These are phyloP conservation scores for Eciton burchellii DNA, from an alignment of 1,140 invertebrate species.

Conservation along the genomic window DNA sequence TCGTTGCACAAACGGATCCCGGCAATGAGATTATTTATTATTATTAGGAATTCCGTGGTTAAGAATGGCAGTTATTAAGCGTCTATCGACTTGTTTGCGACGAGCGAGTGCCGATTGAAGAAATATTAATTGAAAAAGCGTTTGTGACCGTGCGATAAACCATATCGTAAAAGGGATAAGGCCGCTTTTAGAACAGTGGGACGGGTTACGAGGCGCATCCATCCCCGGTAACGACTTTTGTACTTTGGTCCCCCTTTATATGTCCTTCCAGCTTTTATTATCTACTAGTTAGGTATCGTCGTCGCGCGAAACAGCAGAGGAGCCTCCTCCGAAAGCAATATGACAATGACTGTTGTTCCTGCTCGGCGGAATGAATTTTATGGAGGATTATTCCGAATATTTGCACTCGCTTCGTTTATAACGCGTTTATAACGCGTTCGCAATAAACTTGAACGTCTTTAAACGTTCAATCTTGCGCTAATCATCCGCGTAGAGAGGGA, in stretches of 20 bases:
- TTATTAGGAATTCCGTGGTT: neutral
- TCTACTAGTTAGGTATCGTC: slow-evolving; percentile 27
- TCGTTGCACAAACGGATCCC: neutral
- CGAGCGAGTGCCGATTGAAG: too few species aligned
- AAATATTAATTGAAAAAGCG: slow-evolving; percentile 37
- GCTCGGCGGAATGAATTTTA: slow-evolving; percentile 25
- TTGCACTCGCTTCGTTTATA: neutral
- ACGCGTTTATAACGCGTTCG: neutral
- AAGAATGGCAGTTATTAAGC: neutral
- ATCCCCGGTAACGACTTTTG: slow-evolving; percentile 1
- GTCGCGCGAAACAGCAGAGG: neutral
- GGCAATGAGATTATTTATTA: neutral
- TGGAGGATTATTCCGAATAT: neutral
- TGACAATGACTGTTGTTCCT: slow-evolving; percentile 2
- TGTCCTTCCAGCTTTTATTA: slow-evolving; percentile 31
- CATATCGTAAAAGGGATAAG: slow-evolving; percentile 37
- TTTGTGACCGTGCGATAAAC: slow-evolving; percentile 11
- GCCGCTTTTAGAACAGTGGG: slow-evolving; percentile 32
- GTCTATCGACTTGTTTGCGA: too few species aligned
- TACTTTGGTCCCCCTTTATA: slow-evolving; percentile 25
- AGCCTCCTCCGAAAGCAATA: neutral
- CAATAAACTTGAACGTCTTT: neutral
- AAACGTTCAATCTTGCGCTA: neutral
- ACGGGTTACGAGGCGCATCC: slow-evolving; percentile 16
- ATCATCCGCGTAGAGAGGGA: too few species aligned